A percentile compares a stretch with the other conserved stretches of the same genome.
Conservation (phyloP, 2,888 invertebrate genomes). For the Arrhopalites spinosus region DNA sequence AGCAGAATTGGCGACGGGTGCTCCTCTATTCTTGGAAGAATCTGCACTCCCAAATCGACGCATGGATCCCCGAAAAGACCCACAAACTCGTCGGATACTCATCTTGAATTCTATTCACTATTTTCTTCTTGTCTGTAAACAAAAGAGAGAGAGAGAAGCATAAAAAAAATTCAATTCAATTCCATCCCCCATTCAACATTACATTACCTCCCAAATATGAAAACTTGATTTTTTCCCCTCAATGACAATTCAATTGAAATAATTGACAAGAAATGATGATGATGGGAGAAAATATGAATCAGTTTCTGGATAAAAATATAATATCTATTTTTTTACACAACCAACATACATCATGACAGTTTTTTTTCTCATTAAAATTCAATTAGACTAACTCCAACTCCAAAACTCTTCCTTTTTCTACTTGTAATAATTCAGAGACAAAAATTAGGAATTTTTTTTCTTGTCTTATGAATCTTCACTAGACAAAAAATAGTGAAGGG, state of each 20-base stretch:
- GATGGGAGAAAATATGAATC: too few species aligned
- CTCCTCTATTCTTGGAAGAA: constrained; percentile 36
- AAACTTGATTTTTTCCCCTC: not conserved
- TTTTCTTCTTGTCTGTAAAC: not conserved
- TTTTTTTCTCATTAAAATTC: too few species aligned
- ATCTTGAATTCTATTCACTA: constrained; percentile 34
- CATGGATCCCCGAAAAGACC: constrained; percentile 44
- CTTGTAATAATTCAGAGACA: too few species aligned
- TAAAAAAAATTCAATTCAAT: not conserved
- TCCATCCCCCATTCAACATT: not conserved
- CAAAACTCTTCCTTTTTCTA: too few species aligned
- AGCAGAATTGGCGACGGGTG: not conserved
- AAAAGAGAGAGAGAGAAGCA: not conserved
- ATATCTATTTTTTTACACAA: too few species aligned
- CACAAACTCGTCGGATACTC: constrained; percentile 41
- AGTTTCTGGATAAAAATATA: too few species aligned
- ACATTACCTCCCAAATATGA: not conserved
- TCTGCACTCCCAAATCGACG: constrained; percentile 40
- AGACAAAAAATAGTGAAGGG: too few species aligned
- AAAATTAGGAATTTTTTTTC: too few species aligned
- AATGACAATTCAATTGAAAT: not conserved
- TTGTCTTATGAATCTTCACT: too few species aligned
- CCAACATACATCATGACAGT: too few species aligned
- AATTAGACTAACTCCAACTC: too few species aligned
- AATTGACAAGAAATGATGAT: not conserved